Percentiles rank a stretch among this genome's conserved stretches.
phyloP scores from a whole-genome alignment of 2,888 invertebrate genomes.

The Escarpia spicata region DNA sequence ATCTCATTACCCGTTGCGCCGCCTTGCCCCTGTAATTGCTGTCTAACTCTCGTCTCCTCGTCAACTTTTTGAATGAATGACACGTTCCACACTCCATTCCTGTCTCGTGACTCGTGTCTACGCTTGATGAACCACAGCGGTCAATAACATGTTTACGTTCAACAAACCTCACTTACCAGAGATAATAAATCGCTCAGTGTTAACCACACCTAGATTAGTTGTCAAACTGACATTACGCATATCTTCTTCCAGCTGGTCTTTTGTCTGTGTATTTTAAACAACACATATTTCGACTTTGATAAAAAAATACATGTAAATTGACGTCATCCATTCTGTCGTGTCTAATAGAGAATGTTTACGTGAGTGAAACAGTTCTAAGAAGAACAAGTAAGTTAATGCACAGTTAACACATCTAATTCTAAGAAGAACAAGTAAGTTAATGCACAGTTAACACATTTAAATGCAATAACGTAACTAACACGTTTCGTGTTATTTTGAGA shows the following conservation, averaged over 20 bases:
- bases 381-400: background rate
- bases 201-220: background rate
- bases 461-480: background rate
- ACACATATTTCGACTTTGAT: background rate
- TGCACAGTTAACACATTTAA: background rate
- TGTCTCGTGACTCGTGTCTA: background rate
- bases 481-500: too few species aligned
- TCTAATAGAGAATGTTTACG: background rate
- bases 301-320: background rate
- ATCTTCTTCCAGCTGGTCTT: background rate
- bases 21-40: background rate
- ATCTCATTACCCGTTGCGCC: background rate
- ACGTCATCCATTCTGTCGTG: background rate
- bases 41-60: background rate
- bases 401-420: background rate
- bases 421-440: background rate
- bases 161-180: background rate
- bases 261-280: background rate
- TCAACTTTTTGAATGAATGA: constrained; percentile 1
- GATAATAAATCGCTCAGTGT: background rate
- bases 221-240: background rate
- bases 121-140: background rate
- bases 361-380: background rate
- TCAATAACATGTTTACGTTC: background rate
- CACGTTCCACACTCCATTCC: background rate